Percentiles rank a stretch among this genome's conserved stretches.
Conservation (phyloP, 2,888 invertebrate species). For the Caenorhabditis imperialis region DNA sequence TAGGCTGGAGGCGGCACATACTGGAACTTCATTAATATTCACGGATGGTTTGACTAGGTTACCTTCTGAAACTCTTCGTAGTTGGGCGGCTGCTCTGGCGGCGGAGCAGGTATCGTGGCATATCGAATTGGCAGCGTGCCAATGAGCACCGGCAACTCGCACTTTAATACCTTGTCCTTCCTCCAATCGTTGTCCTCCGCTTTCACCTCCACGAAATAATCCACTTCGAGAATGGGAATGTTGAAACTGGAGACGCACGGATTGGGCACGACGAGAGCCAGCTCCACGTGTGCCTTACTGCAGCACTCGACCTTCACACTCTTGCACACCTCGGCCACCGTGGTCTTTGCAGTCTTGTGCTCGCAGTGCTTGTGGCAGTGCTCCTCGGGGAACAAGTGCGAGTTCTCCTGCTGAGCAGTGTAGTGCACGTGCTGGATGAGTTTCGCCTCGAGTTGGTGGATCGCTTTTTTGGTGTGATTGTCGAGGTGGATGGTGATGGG, state of each 20-base stretch:
- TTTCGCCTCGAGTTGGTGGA: slow-evolving; percentile 6
- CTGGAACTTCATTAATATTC: too few species aligned
- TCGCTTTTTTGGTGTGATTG: slow-evolving; percentile 27
- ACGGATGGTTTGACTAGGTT: too few species aligned
- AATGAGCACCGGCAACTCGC: slow-evolving; percentile 19
- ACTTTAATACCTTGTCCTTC: too few species aligned
- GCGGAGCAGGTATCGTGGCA: too few species aligned
- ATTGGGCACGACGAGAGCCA: slow-evolving; percentile 16
- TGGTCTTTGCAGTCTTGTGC: slow-evolving; percentile 11
- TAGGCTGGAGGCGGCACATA: not conserved
- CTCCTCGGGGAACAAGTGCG: slow-evolving; percentile 17
- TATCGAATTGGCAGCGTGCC: slow-evolving; percentile 16
- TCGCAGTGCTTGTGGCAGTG: slow-evolving; percentile 35
- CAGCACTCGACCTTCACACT: slow-evolving; percentile 20
- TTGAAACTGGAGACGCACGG: slow-evolving; percentile 1
- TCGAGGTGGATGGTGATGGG: slow-evolving; percentile 4
- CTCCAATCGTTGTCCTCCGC: slow-evolving; percentile 11
- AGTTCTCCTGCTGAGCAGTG: slow-evolving; percentile 19
- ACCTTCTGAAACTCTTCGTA: too few species aligned
- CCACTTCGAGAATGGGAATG: slow-evolving; percentile 17
- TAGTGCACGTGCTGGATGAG: slow-evolving; percentile 32
- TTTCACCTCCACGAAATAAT: slow-evolving; percentile 10
- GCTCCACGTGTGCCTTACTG: not conserved
- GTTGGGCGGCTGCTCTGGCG: too few species aligned
- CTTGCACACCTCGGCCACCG: slow-evolving; percentile 5